phyloP scores from a whole-genome alignment of 2,113 vertebrate genomes.

The Cynocephalus volans region DNA sequence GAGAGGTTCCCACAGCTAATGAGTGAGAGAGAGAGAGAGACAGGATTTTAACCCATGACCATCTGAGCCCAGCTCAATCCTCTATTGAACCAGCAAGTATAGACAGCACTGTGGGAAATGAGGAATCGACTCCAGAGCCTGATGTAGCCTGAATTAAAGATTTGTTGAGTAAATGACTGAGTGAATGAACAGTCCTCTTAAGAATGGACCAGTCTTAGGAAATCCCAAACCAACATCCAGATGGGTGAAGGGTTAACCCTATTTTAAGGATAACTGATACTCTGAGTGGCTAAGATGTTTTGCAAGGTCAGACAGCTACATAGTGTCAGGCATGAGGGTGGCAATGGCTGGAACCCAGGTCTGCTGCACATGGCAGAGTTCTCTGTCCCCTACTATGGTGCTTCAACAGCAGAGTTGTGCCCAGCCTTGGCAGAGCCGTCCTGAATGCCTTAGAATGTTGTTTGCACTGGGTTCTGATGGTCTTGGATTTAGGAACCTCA shows the following conservation, averaged over 20 bases:
- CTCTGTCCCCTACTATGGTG: background rate
- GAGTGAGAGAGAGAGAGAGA: background rate
- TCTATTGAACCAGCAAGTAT: background rate
- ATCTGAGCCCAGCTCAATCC: background rate
- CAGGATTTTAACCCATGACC: background rate
- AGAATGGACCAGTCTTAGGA: background rate
- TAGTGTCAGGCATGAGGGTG: background rate
- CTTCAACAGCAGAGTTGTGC: background rate
- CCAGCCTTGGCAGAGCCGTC: background rate
- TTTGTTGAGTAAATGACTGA: background rate
- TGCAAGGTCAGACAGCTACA: background rate
- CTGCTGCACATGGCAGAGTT: fast-evolving
- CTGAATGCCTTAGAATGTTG: background rate
- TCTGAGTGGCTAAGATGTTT: background rate
- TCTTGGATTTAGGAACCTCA: background rate
- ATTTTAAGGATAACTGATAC: background rate
- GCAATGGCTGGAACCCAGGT: background rate
- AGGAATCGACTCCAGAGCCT: background rate
- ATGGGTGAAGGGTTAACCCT: no score
- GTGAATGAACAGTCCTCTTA: background rate
- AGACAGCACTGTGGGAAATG: background rate
- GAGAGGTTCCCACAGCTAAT: background rate
- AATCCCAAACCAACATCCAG: background rate
- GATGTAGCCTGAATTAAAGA: background rate
- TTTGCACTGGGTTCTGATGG: background rate